These are phyloP conservation scores for Andrena camellia DNA, from an alignment of 2,888 invertebrate species.

Conservation along the genomic window DNA sequence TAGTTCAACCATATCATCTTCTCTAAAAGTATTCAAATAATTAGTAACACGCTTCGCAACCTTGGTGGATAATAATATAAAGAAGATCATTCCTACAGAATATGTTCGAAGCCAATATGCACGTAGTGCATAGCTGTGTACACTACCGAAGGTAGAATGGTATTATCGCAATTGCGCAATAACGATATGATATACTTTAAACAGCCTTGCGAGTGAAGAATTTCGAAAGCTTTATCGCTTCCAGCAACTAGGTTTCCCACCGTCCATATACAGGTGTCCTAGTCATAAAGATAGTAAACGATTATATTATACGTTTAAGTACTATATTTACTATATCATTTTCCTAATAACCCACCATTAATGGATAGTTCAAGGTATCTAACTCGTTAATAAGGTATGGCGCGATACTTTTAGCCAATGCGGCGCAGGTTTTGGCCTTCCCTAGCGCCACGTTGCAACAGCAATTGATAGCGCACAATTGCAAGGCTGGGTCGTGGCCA, in stretches of 20 bases:
- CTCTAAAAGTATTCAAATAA: slow-evolving; percentile 67
- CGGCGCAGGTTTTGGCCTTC: slow-evolving; percentile 84
- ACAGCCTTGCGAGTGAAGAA: slow-evolving; percentile 81
- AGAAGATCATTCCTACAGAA: slow-evolving; percentile 73
- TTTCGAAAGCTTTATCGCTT: slow-evolving; percentile 75
- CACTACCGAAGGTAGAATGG: slow-evolving; percentile 74
- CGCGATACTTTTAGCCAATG: slow-evolving; percentile 85
- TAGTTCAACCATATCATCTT: slow-evolving; percentile 72
- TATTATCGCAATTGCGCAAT: slow-evolving; percentile 70
- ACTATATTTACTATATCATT: background rate
- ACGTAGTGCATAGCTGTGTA: slow-evolving; percentile 80
- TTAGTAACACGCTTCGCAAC: background rate
- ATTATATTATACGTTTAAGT: background rate
- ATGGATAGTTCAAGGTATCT: slow-evolving; percentile 80
- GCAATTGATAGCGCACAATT: slow-evolving; percentile 86
- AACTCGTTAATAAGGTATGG: slow-evolving; percentile 86
- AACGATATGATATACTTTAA: slow-evolving; percentile 74
- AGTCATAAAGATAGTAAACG: slow-evolving; percentile 22
- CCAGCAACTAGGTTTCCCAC: slow-evolving; percentile 82
- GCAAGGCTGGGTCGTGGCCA: slow-evolving; percentile 86
- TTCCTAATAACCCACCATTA: slow-evolving; percentile 71
- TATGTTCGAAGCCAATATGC: slow-evolving; percentile 67
- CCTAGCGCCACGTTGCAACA: slow-evolving; percentile 87
- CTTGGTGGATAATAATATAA: background rate
- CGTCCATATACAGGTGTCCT: slow-evolving; percentile 83